Evolutionary conservation across 2,888 invertebrate species (phyloP).

Genomic region (Zeuzera pyrina): DNA sequence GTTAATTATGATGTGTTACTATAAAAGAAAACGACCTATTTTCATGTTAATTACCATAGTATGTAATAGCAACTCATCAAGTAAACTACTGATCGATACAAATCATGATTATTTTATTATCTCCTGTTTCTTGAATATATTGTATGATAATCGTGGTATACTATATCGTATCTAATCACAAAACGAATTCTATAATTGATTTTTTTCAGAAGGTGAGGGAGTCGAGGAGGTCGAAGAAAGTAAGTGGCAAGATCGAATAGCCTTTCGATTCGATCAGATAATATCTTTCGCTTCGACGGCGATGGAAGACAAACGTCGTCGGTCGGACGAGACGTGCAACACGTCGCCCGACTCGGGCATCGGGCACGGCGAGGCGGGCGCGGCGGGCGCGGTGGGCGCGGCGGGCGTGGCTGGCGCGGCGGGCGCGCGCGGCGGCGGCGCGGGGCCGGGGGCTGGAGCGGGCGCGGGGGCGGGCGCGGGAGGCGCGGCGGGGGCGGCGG

Average conservation of each 20-base stretch:
- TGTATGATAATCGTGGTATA: too few relatives aligned
- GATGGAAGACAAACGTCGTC: slow-evolving; percentile 86
- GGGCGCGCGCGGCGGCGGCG: slow-evolving; percentile 27
- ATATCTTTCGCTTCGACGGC: slow-evolving; percentile 95
- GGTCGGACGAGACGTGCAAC: slow-evolving; percentile 87
- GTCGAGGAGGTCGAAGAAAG: slow-evolving; percentile 83
- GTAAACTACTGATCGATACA: too few relatives aligned
- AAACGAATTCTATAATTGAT: too few relatives aligned
- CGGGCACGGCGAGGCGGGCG: slow-evolving; percentile 77
- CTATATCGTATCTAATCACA: too few relatives aligned
- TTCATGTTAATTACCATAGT: too few relatives aligned
- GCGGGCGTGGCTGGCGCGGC: slow-evolving; percentile 14
- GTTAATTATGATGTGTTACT: too few relatives aligned
- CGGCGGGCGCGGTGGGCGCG: slow-evolving; percentile 32
- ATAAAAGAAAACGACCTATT: too few relatives aligned
- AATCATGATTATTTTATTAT: too few relatives aligned
- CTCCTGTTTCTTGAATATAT: too few relatives aligned
- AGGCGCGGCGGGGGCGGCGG: slow-evolving; percentile 40
- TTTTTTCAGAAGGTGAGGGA: slow-evolving; percentile 69
- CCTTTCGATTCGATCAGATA: slow-evolving; percentile 93
- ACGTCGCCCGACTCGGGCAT: slow-evolving; percentile 92
- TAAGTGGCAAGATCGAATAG: slow-evolving; percentile 94
- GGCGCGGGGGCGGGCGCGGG: slow-evolving; percentile 22
- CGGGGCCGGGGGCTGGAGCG: slow-evolving; percentile 42
- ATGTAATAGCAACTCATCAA: too few relatives aligned